Percentiles rank a stretch among this genome's conserved stretches.
These are phyloP conservation scores for Calyptommatus sinebrachiatus DNA, from an alignment of 2,113 vertebrate genomes.

Conservation along the genomic window DNA sequence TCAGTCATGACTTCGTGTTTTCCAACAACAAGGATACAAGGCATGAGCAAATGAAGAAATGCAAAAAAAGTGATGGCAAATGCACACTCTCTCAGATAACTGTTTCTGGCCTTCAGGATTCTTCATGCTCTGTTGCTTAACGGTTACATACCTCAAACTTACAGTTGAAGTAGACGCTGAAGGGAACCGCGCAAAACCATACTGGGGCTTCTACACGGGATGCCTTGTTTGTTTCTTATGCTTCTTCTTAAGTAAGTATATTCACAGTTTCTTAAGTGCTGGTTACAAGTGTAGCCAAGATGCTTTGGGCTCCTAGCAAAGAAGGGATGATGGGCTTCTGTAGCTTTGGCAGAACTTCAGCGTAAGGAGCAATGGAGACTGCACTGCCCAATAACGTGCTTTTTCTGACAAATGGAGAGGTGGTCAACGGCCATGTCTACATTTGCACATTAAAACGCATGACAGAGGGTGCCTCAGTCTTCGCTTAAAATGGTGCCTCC, in stretches of 20 bases:
- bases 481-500: too few relatives aligned
- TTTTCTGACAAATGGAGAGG: too few relatives aligned
- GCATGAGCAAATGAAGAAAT: background rate
- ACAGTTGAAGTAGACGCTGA: background rate
- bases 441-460: too few relatives aligned
- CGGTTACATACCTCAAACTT: background rate
- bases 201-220: background rate
- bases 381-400: too few relatives aligned
- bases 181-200: background rate
- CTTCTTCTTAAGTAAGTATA: background rate
- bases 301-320: background rate
- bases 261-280: background rate
- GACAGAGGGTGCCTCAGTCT: too few relatives aligned
- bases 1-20: too few relatives aligned
- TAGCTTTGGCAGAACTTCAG: background rate
- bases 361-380: too few relatives aligned
- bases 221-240: background rate
- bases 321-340: background rate
- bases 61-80: background rate
- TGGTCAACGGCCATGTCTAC: too few relatives aligned
- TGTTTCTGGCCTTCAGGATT: background rate
- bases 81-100: background rate
- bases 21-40: too few relatives aligned
- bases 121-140: background rate
- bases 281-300: too few relatives aligned